phyloP scores from a whole-genome alignment of 2,797 vertebrate genomes.

The Varecia variegata region DNA sequence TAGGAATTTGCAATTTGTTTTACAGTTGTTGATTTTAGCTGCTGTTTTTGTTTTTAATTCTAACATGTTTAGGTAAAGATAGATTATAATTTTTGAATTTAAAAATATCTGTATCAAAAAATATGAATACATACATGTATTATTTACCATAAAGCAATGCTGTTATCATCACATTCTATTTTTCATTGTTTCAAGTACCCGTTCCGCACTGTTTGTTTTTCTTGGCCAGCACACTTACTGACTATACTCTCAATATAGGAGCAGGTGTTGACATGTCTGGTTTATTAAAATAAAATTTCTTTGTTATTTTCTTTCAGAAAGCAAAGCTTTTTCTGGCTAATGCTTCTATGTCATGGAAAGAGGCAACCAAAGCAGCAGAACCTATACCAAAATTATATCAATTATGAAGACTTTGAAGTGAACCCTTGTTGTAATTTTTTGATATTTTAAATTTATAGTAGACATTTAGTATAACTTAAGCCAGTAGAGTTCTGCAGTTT shows the following conservation, averaged over 20 bases:
- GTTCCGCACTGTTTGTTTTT: neutral
- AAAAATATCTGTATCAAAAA: conserved; percentile 1
- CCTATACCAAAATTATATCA: neutral
- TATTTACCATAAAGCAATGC: neutral
- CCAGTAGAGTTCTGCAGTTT: conserved; percentile 30
- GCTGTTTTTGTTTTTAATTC: neutral
- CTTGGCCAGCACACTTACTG: neutral
- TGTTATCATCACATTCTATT: neutral
- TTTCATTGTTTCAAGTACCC: neutral
- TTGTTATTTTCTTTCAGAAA: conserved; percentile 66
- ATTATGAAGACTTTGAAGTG: conserved; percentile 53
- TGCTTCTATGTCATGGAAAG: neutral
- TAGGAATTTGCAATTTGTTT: neutral
- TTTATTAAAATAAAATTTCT: neutral
- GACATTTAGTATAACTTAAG: conserved; percentile 52
- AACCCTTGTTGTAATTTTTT: conserved; percentile 50
- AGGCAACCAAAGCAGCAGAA: neutral
- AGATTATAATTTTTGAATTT: conserved; percentile 22
- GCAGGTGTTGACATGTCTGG: neutral
- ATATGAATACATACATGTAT: neutral
- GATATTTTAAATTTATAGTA: conserved; percentile 52
- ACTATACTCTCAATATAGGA: neutral
- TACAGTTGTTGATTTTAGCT: neutral
- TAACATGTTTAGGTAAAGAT: conserved; percentile 4
- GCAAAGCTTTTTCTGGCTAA: neutral